Percentiles rank a stretch among this genome's conserved stretches.
These are phyloP conservation scores for Nineta flava DNA, from an alignment of 2,888 invertebrate genomes.

Conservation along the genomic window DNA sequence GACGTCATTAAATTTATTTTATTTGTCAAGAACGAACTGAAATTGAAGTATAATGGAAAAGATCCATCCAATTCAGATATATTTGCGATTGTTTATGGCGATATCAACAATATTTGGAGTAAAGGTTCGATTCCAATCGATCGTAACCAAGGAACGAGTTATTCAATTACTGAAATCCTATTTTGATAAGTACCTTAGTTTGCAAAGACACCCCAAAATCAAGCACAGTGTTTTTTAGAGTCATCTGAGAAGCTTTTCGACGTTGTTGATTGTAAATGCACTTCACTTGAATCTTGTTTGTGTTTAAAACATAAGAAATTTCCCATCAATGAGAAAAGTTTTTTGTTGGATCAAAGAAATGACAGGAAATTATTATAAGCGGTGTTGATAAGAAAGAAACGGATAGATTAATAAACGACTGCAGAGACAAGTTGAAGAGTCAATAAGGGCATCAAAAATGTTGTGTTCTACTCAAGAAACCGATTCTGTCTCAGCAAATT, in stretches of 20 bases:
- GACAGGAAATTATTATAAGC: conserved; percentile 7
- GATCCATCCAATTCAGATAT: not conserved
- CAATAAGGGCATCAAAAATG: not conserved
- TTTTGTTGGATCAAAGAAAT: conserved; percentile 8
- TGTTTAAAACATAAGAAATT: conserved; percentile 5
- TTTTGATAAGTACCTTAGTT: not conserved
- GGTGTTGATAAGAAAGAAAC: not conserved
- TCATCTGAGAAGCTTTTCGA: not conserved
- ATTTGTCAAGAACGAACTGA: not conserved
- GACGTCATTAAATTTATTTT: not conserved
- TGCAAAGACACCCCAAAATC: too few species aligned
- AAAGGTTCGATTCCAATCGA: not conserved
- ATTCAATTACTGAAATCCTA: not conserved
- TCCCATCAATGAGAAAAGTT: conserved; percentile 1
- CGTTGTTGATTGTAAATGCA: conserved; percentile 1
- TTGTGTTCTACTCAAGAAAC: too few species aligned
- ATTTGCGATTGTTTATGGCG: not conserved
- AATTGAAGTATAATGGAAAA: not conserved
- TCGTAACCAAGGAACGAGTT: not conserved
- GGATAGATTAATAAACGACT: not conserved
- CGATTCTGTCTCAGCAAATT: too few species aligned
- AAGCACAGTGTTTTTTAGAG: too few species aligned
- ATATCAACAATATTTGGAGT: not conserved
- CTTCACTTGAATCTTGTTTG: not conserved
- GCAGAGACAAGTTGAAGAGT: conserved; percentile 2